Evolutionary conservation across 2,797 vertebrate species (phyloP).

Genomic region (Pristis pectinata): DNA sequence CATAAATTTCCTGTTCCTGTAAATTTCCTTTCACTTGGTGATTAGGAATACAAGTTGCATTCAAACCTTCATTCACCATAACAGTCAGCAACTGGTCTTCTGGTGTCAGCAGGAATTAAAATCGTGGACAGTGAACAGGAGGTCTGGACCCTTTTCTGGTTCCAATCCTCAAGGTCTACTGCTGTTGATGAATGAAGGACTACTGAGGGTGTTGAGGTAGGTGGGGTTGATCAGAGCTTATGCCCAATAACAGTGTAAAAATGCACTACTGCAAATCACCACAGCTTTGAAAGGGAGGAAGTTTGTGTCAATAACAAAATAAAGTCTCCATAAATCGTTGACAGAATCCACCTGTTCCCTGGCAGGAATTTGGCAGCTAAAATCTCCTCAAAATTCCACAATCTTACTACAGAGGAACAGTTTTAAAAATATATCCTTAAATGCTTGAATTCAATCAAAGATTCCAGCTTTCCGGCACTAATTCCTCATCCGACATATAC

Average conservation of each 20-base stretch:
- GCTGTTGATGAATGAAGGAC: not conserved
- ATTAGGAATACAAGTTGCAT: not conserved
- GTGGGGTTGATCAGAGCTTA: not conserved
- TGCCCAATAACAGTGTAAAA: not conserved
- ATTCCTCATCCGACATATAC: not conserved
- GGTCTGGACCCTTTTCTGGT: not conserved
- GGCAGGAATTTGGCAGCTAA: constrained; percentile 39
- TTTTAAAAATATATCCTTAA: not conserved
- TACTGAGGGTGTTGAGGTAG: not conserved
- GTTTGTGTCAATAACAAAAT: constrained; percentile 41
- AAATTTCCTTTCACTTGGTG: not conserved
- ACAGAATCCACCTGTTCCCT: constrained; percentile 30
- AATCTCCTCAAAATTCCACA: constrained; percentile 39
- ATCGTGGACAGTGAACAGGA: not conserved
- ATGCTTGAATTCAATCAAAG: not conserved
- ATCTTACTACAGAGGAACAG: not conserved
- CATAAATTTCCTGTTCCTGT: not conserved
- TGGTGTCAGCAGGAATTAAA: not conserved
- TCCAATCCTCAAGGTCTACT: not conserved
- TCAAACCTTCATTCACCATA: not conserved
- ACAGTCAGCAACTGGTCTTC: not conserved
- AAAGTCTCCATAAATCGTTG: constrained; percentile 28
- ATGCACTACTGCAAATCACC: not conserved
- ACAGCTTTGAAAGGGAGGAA: constrained; percentile 38
- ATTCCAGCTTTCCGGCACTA: no score